These are phyloP conservation scores for Ispidina picta DNA, from an alignment of 2,797 vertebrate genomes.

Conservation along the genomic window DNA sequence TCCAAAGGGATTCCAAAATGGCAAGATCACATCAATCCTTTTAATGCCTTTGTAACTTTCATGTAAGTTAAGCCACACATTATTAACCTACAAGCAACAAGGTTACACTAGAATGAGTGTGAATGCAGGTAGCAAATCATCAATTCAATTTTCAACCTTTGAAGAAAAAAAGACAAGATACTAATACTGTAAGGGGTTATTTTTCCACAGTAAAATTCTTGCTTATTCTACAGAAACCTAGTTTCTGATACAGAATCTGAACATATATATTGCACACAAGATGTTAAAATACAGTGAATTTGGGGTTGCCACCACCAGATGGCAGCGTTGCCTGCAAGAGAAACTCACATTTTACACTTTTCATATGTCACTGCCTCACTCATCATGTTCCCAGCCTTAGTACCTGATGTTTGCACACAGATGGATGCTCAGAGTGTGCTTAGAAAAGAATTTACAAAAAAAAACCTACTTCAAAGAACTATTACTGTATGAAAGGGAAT, in stretches of 20 bases:
- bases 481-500: background rate
- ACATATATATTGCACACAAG: background rate
- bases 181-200: background rate
- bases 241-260: background rate
- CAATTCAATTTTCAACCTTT: background rate
- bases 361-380: background rate
- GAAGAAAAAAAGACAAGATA: background rate
- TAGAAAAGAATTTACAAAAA: background rate
- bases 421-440: background rate
- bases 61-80: background rate
- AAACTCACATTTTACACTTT: background rate
- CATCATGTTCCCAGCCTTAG: background rate
- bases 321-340: constrained; percentile 64
- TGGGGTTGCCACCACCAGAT: constrained; percentile 67
- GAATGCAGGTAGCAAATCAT: background rate
- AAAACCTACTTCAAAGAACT: background rate
- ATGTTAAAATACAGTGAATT: background rate
- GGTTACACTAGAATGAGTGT: background rate
- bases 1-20: background rate
- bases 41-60: background rate
- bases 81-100: background rate
- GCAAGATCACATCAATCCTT: background rate
- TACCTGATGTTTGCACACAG: background rate
- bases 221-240: background rate
- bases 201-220: background rate